Percentiles rank a stretch among this genome's conserved stretches.
Conservation (phyloP, 1,140 invertebrate species). For the Pogonomyrmex barbatus region DNA sequence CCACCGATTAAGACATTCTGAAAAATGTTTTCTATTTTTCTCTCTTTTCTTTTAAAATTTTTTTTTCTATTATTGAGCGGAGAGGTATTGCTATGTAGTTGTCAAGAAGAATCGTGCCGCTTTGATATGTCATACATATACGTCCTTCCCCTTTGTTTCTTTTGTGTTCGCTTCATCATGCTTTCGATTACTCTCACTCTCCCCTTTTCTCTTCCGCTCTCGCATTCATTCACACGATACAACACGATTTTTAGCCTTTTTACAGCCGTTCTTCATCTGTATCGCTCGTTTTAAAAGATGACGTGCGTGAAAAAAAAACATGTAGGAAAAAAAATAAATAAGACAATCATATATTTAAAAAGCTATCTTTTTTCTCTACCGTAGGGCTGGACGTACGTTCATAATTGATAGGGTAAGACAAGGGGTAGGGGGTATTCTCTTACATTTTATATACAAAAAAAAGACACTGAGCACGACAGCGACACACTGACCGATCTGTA, state of each 20-base stretch:
- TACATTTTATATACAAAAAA: constrained; percentile 33
- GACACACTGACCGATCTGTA: constrained; percentile 51
- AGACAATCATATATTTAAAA: constrained; percentile 11
- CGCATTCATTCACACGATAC: constrained; percentile 16
- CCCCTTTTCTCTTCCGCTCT: not conserved
- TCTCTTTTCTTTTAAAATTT: constrained; percentile 61
- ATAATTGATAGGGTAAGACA: not conserved
- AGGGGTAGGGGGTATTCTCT: not conserved
- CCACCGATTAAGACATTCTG: constrained; percentile 75
- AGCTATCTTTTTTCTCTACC: constrained; percentile 28
- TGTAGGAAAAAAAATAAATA: not conserved
- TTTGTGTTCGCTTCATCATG: constrained; percentile 66
- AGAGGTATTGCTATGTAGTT: constrained; percentile 83
- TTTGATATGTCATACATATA: constrained; percentile 83
- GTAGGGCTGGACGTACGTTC: constrained; percentile 39
- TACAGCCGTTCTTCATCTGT: not conserved
- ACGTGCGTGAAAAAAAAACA: constrained; percentile 19
- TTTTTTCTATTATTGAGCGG: constrained; percentile 82
- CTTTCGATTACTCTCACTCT: constrained; percentile 56
- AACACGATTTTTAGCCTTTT: constrained; percentile 19
- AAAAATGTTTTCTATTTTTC: constrained; percentile 56
- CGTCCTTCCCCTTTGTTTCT: constrained; percentile 65
- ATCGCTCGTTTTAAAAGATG: not conserved
- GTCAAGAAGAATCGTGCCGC: constrained; percentile 78
- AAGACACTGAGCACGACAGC: constrained; percentile 35